Base-by-base conservation (phyloP, 2,888 invertebrate species). In the Leucoma salicis region DNA sequence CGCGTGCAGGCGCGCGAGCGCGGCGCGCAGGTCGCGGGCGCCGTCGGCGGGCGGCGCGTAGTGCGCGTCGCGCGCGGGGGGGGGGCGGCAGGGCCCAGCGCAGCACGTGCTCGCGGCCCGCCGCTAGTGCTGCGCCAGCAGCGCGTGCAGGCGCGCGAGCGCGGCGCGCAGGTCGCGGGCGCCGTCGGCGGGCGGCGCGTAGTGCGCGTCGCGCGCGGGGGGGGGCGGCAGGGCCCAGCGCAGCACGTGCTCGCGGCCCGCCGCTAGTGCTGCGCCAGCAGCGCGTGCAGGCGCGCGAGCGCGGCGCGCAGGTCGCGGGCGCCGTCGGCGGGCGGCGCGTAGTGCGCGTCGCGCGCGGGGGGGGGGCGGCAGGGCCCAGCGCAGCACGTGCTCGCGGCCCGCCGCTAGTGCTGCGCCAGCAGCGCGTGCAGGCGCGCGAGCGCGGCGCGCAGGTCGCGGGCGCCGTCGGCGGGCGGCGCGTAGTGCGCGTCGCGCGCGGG, bases 401-500 rank as follows among this genome's bases (percentile, higher is more conserved):
- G n/a, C n/a, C n/a, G n/a, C n/a, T n/a, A n/a, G n/a, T n/a, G 14
- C 13, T 7, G 31, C 16, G 15, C n/a, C 14, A 11, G 15, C 7
- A 43, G 54, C 16, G 37, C 48, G 34, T 37, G 52, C 40, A 57
- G 63, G 12, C 49, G 29, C 0, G 29, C 35, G 5, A 62, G 58
- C 14, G 59, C 34, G 34, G 38, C 35, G 1, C 39, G 61, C 53
- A 64, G 61, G 37, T 69, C 24, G 34, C 46, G 46, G 33, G 56
- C 39, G 45, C 52, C 49, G 45, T 59, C 47, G 37, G 50, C 42
- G 59, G 61, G 69, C 40, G 59, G 65, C 45, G 66, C 57, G 74
- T 70, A 72, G 65, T 77, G 65, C 49, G 18, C 36, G 8, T 46
- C 29, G 8, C 45, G 48, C 55, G 71, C 56, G 66, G 82, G 82